A percentile compares a stretch with the other conserved stretches of the same genome.
phyloP scores from a whole-genome alignment of 1,140 invertebrate species.

The Atopsyche davidsoni region DNA sequence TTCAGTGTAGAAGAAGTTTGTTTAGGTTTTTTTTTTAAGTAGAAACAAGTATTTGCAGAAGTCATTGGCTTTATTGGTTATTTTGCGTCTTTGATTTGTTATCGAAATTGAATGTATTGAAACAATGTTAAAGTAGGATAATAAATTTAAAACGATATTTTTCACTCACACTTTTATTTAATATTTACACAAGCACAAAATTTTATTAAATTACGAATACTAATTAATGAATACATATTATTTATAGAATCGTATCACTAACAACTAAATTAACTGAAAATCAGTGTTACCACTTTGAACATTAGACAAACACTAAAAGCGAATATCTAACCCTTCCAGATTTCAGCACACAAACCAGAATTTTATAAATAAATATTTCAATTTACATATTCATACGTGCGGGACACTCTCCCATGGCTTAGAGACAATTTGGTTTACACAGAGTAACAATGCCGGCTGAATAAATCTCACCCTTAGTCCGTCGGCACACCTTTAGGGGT shows the following conservation, averaged over 20 bases:
- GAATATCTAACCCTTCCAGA: constrained; percentile 19
- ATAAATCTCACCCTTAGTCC: constrained; percentile 12
- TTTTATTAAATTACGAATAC: neutral
- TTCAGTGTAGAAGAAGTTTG: neutral
- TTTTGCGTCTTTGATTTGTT: no score
- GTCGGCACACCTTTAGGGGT: constrained; percentile 11
- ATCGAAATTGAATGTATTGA: no score
- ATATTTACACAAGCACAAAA: no score
- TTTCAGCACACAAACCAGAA: constrained; percentile 11
- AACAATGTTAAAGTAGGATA: no score
- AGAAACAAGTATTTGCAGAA: no score
- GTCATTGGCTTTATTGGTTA: no score
- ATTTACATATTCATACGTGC: constrained; percentile 22
- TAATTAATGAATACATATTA: neutral
- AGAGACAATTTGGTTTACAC: constrained; percentile 28
- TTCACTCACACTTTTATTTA: no score
- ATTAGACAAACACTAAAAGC: constrained; percentile 11
- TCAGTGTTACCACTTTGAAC: constrained; percentile 8
- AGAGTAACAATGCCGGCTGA: constrained; percentile 13
- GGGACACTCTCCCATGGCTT: constrained; percentile 20
- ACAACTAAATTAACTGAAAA: neutral
- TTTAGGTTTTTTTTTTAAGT: no score
- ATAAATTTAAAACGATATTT: no score
- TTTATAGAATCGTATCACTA: neutral
- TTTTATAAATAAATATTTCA: constrained; percentile 19